phyloP scores from a whole-genome alignment of 2,797 vertebrate genomes.

The Myotis findleyi region DNA sequence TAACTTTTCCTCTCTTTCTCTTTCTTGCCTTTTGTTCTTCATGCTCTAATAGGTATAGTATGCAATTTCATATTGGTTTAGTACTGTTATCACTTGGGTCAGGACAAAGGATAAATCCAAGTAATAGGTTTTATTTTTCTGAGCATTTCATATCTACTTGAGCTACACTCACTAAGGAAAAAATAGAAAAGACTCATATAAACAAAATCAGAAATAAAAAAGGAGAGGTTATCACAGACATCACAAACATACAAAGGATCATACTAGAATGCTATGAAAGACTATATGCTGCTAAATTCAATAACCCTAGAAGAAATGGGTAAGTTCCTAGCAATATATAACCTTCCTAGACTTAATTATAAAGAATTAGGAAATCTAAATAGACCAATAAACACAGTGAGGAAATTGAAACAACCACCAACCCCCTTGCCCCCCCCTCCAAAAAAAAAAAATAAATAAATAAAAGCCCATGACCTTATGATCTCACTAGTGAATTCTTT shows the following conservation, averaged over 20 bases:
- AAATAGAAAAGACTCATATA: neutral
- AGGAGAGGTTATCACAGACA: neutral
- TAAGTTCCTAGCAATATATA: neutral
- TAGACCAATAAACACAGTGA: no score
- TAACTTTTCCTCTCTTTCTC: neutral
- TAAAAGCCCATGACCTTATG: neutral
- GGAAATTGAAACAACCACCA: neutral
- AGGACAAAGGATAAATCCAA: neutral
- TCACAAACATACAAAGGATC: neutral
- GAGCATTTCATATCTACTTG: neutral
- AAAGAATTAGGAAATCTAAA: neutral
- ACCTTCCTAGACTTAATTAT: neutral
- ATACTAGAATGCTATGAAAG: neutral
- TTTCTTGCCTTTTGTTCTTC: neutral
- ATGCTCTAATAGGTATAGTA: neutral
- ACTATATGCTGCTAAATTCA: no score
- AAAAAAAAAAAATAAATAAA: no score
- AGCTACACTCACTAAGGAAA: neutral
- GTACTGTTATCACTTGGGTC: neutral
- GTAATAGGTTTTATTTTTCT: neutral
- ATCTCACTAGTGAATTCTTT: no score
- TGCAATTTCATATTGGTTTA: neutral
- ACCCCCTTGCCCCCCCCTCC: neutral
- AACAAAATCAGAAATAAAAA: neutral
- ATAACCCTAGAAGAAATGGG: no score